Base-by-base conservation (phyloP, 2,113 vertebrate genomes). In the Entomyzon cyanotis region DNA sequence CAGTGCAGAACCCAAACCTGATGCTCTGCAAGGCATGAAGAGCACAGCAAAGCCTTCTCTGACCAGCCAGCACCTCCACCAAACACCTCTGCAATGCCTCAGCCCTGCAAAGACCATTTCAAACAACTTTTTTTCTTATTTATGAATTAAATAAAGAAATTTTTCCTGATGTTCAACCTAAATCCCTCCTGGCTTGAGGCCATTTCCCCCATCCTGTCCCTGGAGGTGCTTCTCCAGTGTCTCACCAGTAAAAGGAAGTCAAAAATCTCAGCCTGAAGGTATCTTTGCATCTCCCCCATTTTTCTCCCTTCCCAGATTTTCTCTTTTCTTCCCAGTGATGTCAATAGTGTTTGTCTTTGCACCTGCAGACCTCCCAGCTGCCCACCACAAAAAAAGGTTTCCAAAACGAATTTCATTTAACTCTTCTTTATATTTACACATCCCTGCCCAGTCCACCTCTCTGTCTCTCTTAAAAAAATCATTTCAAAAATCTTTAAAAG, bases 81-180 rank as follows among this genome's bases (percentile, higher is more conserved):
- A 33, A 58, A 52, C 31, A 18, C 21, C 42, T 37, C 78, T 44
- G 31, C 58, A 44, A 17, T 5, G 7, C 33, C 46, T 12, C 22
- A 18, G 46, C 2, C 31, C 2, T 9, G 35, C 69, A 58, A 22
- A 76, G 37, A 19, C 55, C 2, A 3, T 11, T 94, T 58, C n/a
- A 30, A 84, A 41, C 22, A 46, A 30, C 6, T 71, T 44, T 30
- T 58, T 58, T 25, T 55, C 65, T 52, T 39, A 4, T 0, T 7
- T 1, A 47, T 2, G 6, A 25, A 84, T 31, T 41, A 28, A 59
- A 60, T 41, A 8, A 50, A 13, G 2, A 19, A 11, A 9, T 16
- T 56, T 14, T 10, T 20, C 13, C 31, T 10, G 8, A 1, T 73
- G 4, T 42, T 6, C 17, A 31, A 1, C 14, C 14, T 12, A 1